These are phyloP conservation scores for Scaptomyza polygonia DNA, from an alignment of 2,888 invertebrate genomes.

Conservation along the genomic window DNA sequence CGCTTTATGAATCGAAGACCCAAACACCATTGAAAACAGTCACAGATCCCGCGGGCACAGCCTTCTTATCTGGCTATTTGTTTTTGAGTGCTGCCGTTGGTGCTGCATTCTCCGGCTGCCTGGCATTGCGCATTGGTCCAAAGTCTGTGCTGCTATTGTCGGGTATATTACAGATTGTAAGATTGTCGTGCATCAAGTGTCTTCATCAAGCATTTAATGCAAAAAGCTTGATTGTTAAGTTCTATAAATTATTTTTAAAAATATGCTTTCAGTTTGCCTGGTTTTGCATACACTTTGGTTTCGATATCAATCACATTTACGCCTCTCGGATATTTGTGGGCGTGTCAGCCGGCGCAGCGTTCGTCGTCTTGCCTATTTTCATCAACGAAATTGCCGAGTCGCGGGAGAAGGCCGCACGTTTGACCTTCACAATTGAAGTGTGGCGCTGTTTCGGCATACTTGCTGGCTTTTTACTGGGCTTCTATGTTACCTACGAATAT, in stretches of 20 bases:
- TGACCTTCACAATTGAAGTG: conserved; percentile 72
- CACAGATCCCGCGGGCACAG: conserved; percentile 66
- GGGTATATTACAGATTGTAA: conserved; percentile 82
- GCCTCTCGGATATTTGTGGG: conserved; percentile 79
- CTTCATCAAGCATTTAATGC: too few species aligned
- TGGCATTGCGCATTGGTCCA: conserved; percentile 75
- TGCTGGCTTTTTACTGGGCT: conserved; percentile 70
- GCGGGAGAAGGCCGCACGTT: conserved; percentile 61
- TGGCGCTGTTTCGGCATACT: conserved; percentile 78
- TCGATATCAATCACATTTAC: conserved; percentile 79
- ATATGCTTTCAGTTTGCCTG: conserved; percentile 69
- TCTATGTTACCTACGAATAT: conserved; percentile 63
- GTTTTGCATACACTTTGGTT: conserved; percentile 81
- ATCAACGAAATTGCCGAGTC: conserved; percentile 78
- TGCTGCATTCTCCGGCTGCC: conserved; percentile 71
- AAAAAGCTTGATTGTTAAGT: background rate
- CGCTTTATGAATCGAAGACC: conserved; percentile 70
- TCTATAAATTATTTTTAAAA: background rate
- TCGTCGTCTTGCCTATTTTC: conserved; percentile 78
- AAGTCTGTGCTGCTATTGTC: conserved; percentile 72
- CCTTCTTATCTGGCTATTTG: conserved; percentile 73
- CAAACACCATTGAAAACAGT: conserved; percentile 69
- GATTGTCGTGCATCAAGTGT: conserved; percentile 16
- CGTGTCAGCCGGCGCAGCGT: conserved; percentile 75
- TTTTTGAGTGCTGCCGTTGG: conserved; percentile 78